These are phyloP conservation scores for Erpobdella octoculata DNA, from an alignment of 2,888 invertebrate species.

Conservation along the genomic window DNA sequence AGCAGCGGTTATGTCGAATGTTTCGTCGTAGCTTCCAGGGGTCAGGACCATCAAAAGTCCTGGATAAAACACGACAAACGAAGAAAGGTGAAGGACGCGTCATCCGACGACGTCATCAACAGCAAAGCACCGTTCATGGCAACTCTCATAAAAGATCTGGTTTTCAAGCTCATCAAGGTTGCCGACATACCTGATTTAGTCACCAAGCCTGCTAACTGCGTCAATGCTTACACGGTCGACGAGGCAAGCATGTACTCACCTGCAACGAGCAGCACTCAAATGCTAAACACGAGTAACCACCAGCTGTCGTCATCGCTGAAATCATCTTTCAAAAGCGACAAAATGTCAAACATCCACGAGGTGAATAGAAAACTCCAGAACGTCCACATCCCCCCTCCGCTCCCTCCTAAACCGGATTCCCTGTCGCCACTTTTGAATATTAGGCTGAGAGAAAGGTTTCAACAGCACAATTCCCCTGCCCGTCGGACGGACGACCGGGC, in stretches of 20 bases:
- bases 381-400: slow-evolving; percentile 35
- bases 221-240: slow-evolving; percentile 34
- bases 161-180: slow-evolving; percentile 31
- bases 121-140: slow-evolving; percentile 31
- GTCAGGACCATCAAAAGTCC: slow-evolving; percentile 27
- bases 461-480: too few relatives aligned
- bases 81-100: background rate
- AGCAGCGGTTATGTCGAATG: slow-evolving; percentile 34
- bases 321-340: background rate
- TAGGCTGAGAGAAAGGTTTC: too few relatives aligned
- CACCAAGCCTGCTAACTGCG: slow-evolving; percentile 31
- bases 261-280: background rate
- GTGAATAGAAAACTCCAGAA: slow-evolving; percentile 2
- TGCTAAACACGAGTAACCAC: background rate
- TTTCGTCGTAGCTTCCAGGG: slow-evolving; percentile 35
- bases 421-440: slow-evolving; percentile 35
- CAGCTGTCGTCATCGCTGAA: background rate
- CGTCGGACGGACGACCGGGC: background rate
- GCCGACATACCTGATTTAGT: slow-evolving; percentile 31
- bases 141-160: slow-evolving; percentile 31
- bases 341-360: background rate
- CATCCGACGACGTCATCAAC: background rate
- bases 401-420: slow-evolving; percentile 38
- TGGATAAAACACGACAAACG: slow-evolving; percentile 36
- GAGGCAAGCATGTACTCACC: slow-evolving; percentile 19